These are phyloP conservation scores for Ormia ochracea DNA, from an alignment of 2,888 invertebrate species.

Conservation along the genomic window DNA sequence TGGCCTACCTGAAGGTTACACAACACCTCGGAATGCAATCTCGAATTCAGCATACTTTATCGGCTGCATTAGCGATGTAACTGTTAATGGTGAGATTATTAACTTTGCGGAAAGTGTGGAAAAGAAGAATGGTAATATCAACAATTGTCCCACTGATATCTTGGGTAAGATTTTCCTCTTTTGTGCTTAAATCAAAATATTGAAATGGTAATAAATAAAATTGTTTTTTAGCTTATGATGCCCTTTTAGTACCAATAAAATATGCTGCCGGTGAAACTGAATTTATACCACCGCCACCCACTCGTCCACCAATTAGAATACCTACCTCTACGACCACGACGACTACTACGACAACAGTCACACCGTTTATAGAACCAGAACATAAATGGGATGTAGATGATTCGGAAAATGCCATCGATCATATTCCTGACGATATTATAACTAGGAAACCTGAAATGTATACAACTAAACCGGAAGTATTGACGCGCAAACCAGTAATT, in stretches of 20 bases:
- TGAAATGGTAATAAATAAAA: neutral
- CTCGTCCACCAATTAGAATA: constrained; percentile 61
- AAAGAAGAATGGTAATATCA: constrained; percentile 80
- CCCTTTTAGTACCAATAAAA: constrained; percentile 66
- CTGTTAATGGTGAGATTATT: constrained; percentile 87
- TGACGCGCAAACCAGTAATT: constrained; percentile 63
- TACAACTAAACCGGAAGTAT: constrained; percentile 63
- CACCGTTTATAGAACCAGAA: constrained; percentile 26
- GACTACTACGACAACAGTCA: constrained; percentile 66
- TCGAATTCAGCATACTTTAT: constrained; percentile 83
- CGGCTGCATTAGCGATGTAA: constrained; percentile 96
- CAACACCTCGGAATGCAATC: constrained; percentile 78
- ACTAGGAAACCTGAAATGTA: constrained; percentile 42
- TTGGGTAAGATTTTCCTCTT: constrained; percentile 68
- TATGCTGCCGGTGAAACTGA: constrained; percentile 71
- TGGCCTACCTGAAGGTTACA: constrained; percentile 83
- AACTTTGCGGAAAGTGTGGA: constrained; percentile 86
- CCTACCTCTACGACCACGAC: constrained; percentile 68
- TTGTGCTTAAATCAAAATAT: too few species aligned
- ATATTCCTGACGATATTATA: constrained; percentile 58
- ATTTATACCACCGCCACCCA: constrained; percentile 61
- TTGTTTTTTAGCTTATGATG: constrained; percentile 71
- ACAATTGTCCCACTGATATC: constrained; percentile 79
- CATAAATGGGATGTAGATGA: constrained; percentile 65
- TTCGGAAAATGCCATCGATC: constrained; percentile 37